Percentiles rank a stretch among this genome's conserved stretches.
These are phyloP conservation scores for Podarcis raffonei DNA, from an alignment of 2,113 vertebrate species.

Conservation along the genomic window DNA sequence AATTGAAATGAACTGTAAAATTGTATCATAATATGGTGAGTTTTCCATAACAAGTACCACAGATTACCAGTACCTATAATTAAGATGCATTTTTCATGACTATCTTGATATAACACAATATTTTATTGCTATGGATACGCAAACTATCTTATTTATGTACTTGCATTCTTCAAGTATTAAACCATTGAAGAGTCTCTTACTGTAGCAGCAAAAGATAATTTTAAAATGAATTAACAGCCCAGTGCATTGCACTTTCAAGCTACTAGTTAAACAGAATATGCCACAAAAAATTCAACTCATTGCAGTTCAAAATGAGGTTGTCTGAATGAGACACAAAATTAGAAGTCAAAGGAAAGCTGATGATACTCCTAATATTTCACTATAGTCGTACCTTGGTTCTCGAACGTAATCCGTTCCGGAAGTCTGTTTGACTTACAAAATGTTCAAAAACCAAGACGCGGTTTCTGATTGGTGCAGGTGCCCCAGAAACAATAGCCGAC, in stretches of 20 bases:
- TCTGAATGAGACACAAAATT: not conserved
- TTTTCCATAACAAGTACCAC: slow-evolving; percentile 37
- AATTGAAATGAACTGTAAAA: slow-evolving; percentile 24
- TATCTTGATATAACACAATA: slow-evolving; percentile 30
- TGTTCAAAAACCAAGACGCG: no score
- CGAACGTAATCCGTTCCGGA: no score
- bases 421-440: no score
- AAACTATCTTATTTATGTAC: not conserved
- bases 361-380: not conserved
- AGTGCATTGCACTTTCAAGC: not conserved
- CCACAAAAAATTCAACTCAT: not conserved
- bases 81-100: slow-evolving; percentile 43
- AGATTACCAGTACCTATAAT: slow-evolving; percentile 51
- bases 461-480: no score
- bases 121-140: slow-evolving; percentile 30
- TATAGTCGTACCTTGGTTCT: no score
- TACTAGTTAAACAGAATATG: not conserved
- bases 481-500: no score
- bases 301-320: not conserved
- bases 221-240: not conserved
- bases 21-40: slow-evolving; percentile 40
- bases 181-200: not conserved
- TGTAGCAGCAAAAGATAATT: not conserved
- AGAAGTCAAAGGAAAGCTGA: not conserved
- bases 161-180: not conserved